phyloP scores from a whole-genome alignment of 2,797 vertebrate species.

The Chiroxiphia lanceolata region DNA sequence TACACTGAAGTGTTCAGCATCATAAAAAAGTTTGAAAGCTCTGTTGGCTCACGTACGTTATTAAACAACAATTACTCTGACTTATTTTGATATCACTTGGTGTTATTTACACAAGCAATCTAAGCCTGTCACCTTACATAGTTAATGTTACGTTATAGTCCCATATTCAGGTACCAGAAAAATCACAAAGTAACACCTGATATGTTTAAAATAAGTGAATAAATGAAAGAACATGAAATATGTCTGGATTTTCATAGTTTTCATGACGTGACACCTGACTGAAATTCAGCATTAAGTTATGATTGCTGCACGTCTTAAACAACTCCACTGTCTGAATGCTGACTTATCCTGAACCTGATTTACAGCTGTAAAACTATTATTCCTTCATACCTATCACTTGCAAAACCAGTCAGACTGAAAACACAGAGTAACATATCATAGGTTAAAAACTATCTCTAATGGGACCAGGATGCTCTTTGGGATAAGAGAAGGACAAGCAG shows the following conservation, averaged over 20 bases:
- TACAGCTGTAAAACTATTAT: not conserved
- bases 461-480: not conserved
- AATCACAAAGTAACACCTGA: not conserved
- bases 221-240: not conserved
- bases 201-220: not conserved
- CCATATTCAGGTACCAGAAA: not conserved
- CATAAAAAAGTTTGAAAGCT: slow-evolving; percentile 42
- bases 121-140: not conserved
- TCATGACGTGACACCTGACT: not conserved
- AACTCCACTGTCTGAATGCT: not conserved
- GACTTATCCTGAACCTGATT: not conserved
- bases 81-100: not conserved
- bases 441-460: not conserved
- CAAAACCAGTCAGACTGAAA: not conserved
- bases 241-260: not conserved
- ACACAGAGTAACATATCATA: not conserved
- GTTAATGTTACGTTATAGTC: not conserved
- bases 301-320: not conserved
- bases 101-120: not conserved
- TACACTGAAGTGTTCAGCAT: slow-evolving; percentile 2
- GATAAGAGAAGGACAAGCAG: not conserved
- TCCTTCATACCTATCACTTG: not conserved
- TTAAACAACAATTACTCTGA: slow-evolving; percentile 27
- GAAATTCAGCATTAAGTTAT: not conserved
- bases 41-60: not conserved